Conservation (phyloP, 2,113 vertebrate species). For the Felis chaus region DNA sequence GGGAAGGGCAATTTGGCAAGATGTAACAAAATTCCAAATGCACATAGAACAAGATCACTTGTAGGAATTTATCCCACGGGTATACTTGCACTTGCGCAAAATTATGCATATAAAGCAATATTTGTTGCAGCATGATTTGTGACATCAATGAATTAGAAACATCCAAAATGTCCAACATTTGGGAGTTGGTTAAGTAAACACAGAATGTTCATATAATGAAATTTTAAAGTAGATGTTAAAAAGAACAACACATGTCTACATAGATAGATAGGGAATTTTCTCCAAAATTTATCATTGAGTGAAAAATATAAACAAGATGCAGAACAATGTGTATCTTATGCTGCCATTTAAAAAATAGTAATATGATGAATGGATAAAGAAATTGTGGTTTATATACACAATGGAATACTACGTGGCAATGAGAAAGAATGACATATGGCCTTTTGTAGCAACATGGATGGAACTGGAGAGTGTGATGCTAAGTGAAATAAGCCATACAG, state of each 20-base stretch:
- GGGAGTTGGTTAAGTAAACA: slow-evolving; percentile 24
- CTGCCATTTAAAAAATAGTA: neutral
- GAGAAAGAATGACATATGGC: no score
- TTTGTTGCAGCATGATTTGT: neutral
- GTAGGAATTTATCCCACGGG: neutral
- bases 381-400: no score
- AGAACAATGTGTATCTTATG: neutral
- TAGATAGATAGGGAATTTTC: neutral
- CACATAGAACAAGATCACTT: neutral
- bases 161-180: neutral
- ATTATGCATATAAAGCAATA: neutral
- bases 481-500: no score
- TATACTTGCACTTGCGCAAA: neutral
- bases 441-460: no score
- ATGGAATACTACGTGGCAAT: no score
- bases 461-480: no score
- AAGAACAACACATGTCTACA: neutral
- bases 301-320: neutral
- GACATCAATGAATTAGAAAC: neutral
- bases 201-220: neutral
- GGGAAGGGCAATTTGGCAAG: neutral
- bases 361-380: no score
- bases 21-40: neutral
- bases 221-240: slow-evolving; percentile 3
- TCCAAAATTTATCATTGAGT: neutral